Evolutionary conservation across 2,113 vertebrate species (phyloP), one percentile per base, ranked within the genome.

Genomic region (Menura novaehollandiae): DNA sequence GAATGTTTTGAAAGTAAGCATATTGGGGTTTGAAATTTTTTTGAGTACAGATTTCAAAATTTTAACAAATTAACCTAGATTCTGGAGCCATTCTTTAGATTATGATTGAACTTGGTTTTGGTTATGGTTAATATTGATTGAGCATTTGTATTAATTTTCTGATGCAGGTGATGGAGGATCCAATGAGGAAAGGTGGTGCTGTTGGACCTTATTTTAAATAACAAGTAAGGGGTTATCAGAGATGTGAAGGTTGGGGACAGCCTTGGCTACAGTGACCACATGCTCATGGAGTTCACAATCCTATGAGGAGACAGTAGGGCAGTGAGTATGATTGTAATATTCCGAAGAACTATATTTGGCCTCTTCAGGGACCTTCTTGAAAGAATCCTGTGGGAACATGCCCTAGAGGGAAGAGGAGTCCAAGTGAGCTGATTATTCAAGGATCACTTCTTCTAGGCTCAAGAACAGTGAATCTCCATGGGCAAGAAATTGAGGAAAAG

Each of bases 391-490:
- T 35, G 20, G 41, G 19, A n/a, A 55, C 10, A 37, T 13, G 12
- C 15, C 44, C 3, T 13, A 39, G 28, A 62, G 39, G 8, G 11
- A 62, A 30, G 64, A 62, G 19, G 15, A 0, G 0, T 39, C 33
- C 55, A 53, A 39, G 28, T 30, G 23, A 62, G n/a, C 27, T n/a
- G 10, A 9, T 77, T 60, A 51, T 26, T 44, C 18, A 71, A 62
- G n/a, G 10, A 47, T 62, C 12, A 24, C 8, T 63, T 55, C 13
- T 15, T 55, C 9, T 23, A 39, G 28, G 28, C 41, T 55, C 47
- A 55, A 47, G 55, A 78, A 16, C 13, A 47, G 13, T 71, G 47
- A 71, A 39, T 62, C 7, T 19, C 0, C 0, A 30, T 7, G 15
- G 28, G 13, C 33, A 55, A 55, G 28, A 79, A 62, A 62, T 13